Percentiles rank a stretch among this genome's conserved stretches.
phyloP scores from a whole-genome alignment of 92 coral and sea anemone genomes.

The Zoanthus gigantus region DNA sequence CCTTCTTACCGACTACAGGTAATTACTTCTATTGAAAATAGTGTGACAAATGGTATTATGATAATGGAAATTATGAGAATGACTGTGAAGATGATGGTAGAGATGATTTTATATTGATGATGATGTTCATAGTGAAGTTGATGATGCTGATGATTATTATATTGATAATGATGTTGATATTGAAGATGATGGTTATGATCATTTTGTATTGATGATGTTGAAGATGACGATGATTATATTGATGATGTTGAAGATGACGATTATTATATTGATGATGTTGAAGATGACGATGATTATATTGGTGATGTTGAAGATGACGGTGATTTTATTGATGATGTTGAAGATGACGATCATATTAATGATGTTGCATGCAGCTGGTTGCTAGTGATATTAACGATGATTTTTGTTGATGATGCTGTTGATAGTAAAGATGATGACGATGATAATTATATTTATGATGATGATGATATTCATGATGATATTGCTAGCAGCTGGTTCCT shows the following conservation, averaged over 20 bases:
- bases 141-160: not conserved
- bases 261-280: not conserved
- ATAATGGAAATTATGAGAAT: not conserved
- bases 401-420: too few relatives aligned
- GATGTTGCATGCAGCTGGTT: too few relatives aligned
- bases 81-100: not conserved
- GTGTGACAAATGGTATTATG: not conserved
- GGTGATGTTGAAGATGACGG: too few relatives aligned
- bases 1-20: constrained; percentile 87
- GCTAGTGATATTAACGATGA: too few relatives aligned
- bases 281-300: not conserved
- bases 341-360: too few relatives aligned
- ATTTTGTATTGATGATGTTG: not conserved
- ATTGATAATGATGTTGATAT: not conserved
- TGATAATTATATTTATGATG: too few relatives aligned
- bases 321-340: too few relatives aligned
- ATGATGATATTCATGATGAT: too few relatives aligned
- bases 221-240: not conserved
- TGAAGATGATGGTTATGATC: not conserved
- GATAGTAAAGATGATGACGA: too few relatives aligned
- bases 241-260: too few relatives aligned
- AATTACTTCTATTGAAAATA: not conserved
- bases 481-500: too few relatives aligned
- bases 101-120: not conserved
- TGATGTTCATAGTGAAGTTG: not conserved